phyloP scores from a whole-genome alignment of 2,113 vertebrate genomes.

The Ciconia maguari region DNA sequence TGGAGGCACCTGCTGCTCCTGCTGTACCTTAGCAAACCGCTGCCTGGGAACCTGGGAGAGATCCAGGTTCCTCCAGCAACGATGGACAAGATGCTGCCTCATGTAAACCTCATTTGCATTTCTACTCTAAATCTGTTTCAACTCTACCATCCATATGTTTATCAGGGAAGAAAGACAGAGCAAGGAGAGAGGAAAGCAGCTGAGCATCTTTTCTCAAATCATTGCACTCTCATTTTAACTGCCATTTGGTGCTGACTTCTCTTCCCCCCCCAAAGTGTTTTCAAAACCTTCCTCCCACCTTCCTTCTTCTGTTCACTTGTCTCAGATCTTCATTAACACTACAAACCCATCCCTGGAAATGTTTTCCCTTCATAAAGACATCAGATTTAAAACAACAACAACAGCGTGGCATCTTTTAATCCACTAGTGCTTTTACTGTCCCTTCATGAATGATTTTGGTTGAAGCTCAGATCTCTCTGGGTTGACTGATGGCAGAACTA shows the following conservation, averaged over 20 bases:
- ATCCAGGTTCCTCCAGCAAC: slow-evolving; percentile 28
- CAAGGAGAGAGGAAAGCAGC: background rate
- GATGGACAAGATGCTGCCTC: background rate
- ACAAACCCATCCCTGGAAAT: background rate
- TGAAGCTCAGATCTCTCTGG: background rate
- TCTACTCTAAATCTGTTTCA: slow-evolving; percentile 45
- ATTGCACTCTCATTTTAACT: background rate
- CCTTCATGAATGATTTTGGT: slow-evolving; percentile 3
- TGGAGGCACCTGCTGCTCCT: background rate
- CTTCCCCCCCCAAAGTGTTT: background rate
- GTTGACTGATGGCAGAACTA: background rate
- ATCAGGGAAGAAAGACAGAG: slow-evolving; percentile 8
- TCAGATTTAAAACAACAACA: background rate
- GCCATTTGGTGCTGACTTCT: background rate
- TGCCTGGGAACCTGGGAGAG: slow-evolving; percentile 38
- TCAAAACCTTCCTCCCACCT: background rate
- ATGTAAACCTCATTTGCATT: slow-evolving; percentile 37
- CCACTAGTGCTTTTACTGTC: background rate
- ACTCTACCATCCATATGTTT: background rate
- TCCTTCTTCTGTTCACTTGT: background rate
- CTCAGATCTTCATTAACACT: slow-evolving; percentile 35
- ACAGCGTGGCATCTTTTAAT: background rate
- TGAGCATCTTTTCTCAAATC: background rate
- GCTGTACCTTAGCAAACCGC: slow-evolving; percentile 35
- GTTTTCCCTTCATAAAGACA: background rate